Conservation (phyloP, 2,113 vertebrate species). For the Archilochus colubris region DNA sequence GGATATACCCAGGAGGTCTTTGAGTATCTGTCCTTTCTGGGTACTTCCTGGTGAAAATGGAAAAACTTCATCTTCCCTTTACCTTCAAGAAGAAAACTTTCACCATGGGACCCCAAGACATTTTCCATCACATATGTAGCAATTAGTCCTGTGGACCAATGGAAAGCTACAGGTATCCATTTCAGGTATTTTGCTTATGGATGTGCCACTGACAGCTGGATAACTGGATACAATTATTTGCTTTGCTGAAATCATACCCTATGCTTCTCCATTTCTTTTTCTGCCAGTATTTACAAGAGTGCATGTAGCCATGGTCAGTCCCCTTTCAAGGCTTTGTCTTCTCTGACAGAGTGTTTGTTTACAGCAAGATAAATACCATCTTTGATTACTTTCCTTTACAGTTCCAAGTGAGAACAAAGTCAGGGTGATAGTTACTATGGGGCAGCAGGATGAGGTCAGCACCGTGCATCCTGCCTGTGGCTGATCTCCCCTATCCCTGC, state of each 20-base stretch:
- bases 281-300: background rate
- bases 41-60: background rate
- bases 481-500: background rate
- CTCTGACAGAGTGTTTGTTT: background rate
- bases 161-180: background rate
- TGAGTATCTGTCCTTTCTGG: background rate
- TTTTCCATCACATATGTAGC: background rate
- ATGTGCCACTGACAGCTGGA: background rate
- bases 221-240: background rate
- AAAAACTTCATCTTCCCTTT: background rate
- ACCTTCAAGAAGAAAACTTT: background rate
- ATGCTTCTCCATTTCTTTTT: background rate
- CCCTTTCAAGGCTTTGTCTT: background rate
- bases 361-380: background rate
- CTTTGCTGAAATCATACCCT: background rate
- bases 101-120: background rate
- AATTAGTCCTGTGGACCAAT: background rate
- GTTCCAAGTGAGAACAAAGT: background rate
- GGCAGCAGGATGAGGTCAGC: conserved; percentile 2
- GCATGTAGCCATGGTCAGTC: background rate
- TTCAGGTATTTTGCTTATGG: background rate
- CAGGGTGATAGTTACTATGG: background rate
- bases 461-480: background rate
- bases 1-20: background rate
- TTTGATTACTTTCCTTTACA: conserved; percentile 12